Evolutionary conservation across 2,113 vertebrate genomes (phyloP).

Genomic region (Phalacrocorax aristotelis): DNA sequence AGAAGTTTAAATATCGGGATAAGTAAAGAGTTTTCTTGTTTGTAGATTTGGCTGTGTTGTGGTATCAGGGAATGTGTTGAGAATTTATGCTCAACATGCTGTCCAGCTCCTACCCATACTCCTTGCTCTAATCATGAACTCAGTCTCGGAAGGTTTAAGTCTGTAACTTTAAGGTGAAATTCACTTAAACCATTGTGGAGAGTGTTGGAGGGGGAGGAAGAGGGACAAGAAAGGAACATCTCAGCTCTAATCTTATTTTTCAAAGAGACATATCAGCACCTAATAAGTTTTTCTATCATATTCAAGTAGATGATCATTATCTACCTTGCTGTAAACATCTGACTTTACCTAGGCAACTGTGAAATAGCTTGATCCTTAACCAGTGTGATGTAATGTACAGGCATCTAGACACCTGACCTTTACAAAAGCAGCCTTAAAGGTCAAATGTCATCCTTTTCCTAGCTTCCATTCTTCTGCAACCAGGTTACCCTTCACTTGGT

Average conservation of each 20-base stretch:
- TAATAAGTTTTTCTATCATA: neutral
- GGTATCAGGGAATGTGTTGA: neutral
- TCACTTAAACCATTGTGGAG: neutral
- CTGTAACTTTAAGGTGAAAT: neutral
- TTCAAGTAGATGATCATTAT: neutral
- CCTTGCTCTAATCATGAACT: neutral
- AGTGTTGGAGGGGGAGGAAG: neutral
- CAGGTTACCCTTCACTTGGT: neutral
- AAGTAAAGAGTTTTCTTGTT: neutral
- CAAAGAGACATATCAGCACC: neutral
- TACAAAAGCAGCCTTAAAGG: neutral
- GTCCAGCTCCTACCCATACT: neutral
- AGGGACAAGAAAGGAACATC: neutral
- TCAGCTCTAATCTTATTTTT: neutral
- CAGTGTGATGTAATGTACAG: neutral
- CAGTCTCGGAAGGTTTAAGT: neutral
- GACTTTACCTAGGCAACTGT: neutral
- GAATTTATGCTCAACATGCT: neutral
- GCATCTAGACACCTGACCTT: neutral
- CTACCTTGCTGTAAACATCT: neutral
- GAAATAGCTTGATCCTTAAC: neutral
- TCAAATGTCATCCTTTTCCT: neutral
- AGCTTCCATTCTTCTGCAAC: neutral
- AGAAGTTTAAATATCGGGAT: neutral
- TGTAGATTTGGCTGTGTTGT: neutral